Base-by-base conservation (phyloP, 53 echinoderm and acorn worm genomes). In the Holothuria leucospilota region DNA sequence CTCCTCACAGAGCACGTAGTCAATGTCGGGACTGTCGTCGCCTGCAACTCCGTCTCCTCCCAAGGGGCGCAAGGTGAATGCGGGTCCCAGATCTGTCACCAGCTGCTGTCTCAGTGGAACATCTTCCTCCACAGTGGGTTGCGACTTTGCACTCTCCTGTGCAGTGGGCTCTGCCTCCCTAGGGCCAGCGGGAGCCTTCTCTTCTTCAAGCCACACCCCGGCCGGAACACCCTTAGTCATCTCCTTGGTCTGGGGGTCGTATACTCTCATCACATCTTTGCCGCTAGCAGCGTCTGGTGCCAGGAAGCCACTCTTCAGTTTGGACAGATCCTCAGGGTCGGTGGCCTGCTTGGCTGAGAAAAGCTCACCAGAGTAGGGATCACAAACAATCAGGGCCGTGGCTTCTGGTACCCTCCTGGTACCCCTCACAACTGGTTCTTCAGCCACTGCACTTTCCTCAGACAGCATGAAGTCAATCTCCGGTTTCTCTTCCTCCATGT, bases 81-180 rank as follows among this genome's bases (percentile, higher is more conserved):
- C 95, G 15, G 88, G 95, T 59, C 95, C 95, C 82, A 90, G 87
- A 39, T 88, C 85, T 24, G 95, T 95, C 21, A 93, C 79, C 23
- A 95, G 59, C 85, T 95, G 95, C 14, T 85, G 62, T 41, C 39
- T 39, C 63, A 77, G 49, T 63, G 93, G 93, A 49, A 87, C 78
- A 79, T 72, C 68, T 69, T 89, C 60, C 30, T 71, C 61, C 26
- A 38, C 58, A 34, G 62, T 65, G 46, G 61, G 27, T 51, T 23
- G 39, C 39, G 63, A 49, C 71, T 28, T 86, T 86, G 15, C 63
- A 71, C 63, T 62, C 61, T 21, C 63, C 58, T 85, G 52, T 52
- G 52, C 52, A 52, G 9, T 52, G 52, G 52, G 52, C 52, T 52
- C 49, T 58, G 28, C 39, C 21, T 0, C 11, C 60, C 20, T 52